phyloP scores from a whole-genome alignment of 64 coral and sea anemone genomes.

The Platygyra sinensis region DNA sequence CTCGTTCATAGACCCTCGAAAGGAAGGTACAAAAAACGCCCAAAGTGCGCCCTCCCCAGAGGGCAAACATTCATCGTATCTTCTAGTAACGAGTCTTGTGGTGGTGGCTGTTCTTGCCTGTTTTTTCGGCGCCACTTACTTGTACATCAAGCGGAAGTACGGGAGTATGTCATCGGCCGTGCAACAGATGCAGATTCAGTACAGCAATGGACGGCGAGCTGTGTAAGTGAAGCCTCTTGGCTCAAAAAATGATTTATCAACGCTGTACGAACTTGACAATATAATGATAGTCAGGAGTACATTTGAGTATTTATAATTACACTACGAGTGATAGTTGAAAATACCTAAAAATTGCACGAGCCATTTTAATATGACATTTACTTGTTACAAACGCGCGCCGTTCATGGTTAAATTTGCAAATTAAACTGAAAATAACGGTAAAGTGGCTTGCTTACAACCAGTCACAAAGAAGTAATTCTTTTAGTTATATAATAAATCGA shows the following conservation, averaged over 20 bases:
- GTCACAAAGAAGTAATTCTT: too few species aligned
- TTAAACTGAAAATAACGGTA: too few species aligned
- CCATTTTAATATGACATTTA: too few species aligned
- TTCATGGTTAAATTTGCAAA: too few species aligned
- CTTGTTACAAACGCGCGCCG: too few species aligned
- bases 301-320: too few species aligned
- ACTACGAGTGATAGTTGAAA: too few species aligned
- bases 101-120: conserved; percentile 3
- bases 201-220: conserved; percentile 2
- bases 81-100: conserved; percentile 7
- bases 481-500: too few species aligned
- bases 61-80: not conserved
- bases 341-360: too few species aligned
- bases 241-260: not conserved
- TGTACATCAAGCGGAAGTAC: conserved; percentile 24
- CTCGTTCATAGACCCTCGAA: not conserved
- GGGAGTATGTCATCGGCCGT: conserved; percentile 30
- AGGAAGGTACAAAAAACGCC: not conserved
- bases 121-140: not conserved
- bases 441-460: too few species aligned
- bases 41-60: not conserved
- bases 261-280: not conserved
- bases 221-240: not conserved
- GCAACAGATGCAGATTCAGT: conserved; percentile 39
- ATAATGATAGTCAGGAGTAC: not conserved